A percentile compares a stretch with the other conserved stretches of the same genome.
These are phyloP conservation scores for Lasioglossum malachurum DNA, from an alignment of 2,888 invertebrate species.

Conservation along the genomic window DNA sequence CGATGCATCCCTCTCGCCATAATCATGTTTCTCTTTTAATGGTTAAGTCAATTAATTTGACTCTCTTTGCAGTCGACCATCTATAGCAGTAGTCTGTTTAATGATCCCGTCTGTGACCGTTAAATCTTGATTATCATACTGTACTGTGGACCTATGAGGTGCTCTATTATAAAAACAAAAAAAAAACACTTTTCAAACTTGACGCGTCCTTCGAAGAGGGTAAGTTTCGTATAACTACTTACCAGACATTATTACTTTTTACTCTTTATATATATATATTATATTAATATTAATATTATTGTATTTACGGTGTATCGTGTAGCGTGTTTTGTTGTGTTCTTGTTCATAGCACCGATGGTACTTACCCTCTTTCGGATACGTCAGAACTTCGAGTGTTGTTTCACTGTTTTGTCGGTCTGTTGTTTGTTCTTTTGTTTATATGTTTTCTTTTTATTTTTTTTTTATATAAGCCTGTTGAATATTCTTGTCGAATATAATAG, in stretches of 20 bases:
- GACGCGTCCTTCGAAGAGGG: slow-evolving; percentile 70
- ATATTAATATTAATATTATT: neutral
- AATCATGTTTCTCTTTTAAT: slow-evolving; percentile 54
- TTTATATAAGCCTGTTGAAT: slow-evolving; percentile 50
- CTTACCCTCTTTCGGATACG: slow-evolving; percentile 69
- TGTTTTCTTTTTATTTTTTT: neutral
- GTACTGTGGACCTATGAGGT: slow-evolving; percentile 60
- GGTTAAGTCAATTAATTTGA: slow-evolving; percentile 46
- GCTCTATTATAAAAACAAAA: slow-evolving; percentile 65
- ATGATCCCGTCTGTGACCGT: slow-evolving; percentile 70
- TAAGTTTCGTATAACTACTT: slow-evolving; percentile 47
- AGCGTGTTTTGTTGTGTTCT: slow-evolving; percentile 50
- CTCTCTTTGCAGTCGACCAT: slow-evolving; percentile 66
- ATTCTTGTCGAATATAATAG: slow-evolving; percentile 38
- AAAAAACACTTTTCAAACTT: slow-evolving; percentile 62
- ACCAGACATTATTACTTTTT: slow-evolving; percentile 21
- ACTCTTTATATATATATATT: neutral
- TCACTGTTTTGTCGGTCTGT: neutral
- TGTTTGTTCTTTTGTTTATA: neutral
- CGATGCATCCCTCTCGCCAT: slow-evolving; percentile 58
- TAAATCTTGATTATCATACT: slow-evolving; percentile 61
- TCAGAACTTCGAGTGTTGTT: slow-evolving; percentile 59
- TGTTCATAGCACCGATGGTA: slow-evolving; percentile 52
- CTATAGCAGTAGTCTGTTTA: slow-evolving; percentile 74
- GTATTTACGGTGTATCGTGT: slow-evolving; percentile 35